Percentiles rank a stretch among this genome's conserved stretches.
Evolutionary conservation across 1,140 invertebrate genomes (phyloP).

Genomic region (Saccostrea echinata): DNA sequence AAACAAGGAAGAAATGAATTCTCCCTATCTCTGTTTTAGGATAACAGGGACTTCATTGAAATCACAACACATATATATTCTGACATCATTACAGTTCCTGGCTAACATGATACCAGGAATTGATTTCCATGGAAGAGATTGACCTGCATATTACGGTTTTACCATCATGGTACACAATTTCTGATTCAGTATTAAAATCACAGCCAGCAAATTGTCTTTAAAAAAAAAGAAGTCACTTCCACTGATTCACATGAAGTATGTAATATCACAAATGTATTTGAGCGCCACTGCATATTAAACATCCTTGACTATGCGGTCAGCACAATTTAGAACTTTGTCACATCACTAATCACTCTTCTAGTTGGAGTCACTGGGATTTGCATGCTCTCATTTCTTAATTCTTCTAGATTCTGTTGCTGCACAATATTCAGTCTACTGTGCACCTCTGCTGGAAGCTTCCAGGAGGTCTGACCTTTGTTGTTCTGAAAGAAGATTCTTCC

Average conservation of each 20-base stretch:
- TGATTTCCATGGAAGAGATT: no score
- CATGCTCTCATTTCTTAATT: slow-evolving; percentile 15
- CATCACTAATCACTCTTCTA: not conserved
- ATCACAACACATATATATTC: not conserved
- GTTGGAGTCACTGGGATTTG: not conserved
- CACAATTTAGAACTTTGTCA: not conserved
- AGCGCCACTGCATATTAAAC: no score
- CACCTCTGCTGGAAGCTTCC: slow-evolving; percentile 56
- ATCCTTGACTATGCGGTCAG: not conserved
- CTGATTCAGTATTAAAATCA: no score
- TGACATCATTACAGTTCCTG: not conserved
- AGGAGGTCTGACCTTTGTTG: slow-evolving; percentile 48
- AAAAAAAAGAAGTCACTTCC: no score
- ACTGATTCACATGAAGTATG: no score
- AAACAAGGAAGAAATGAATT: not conserved
- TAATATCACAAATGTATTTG: no score
- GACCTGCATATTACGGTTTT: no score
- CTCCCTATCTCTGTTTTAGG: not conserved
- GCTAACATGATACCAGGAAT: no score
- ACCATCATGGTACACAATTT: no score
- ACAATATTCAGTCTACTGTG: slow-evolving; percentile 40
- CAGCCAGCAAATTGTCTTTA: no score
- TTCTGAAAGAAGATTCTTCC: slow-evolving; percentile 57
- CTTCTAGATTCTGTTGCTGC: slow-evolving; percentile 50
- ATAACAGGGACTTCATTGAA: not conserved